Evolutionary conservation across 92 coral and sea anemone genomes (phyloP).

Genomic region (Porites divaricata): DNA sequence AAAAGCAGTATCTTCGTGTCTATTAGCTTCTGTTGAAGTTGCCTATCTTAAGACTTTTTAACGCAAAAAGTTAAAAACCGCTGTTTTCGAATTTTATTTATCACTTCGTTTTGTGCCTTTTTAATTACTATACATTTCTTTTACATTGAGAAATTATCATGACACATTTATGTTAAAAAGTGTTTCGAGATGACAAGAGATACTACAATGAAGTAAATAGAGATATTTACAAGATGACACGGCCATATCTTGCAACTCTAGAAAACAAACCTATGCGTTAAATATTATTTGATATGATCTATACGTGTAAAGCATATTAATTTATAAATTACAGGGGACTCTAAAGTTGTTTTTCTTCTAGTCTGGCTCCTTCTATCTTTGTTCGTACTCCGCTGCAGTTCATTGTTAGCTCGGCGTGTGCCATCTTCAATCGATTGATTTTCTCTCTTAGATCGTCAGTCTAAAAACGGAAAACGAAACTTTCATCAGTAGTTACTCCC

Average conservation of each 20-base stretch:
- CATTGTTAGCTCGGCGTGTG: slow-evolving; percentile 98
- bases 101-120: not conserved
- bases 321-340: not conserved
- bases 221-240: not conserved
- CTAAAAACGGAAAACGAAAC: slow-evolving; percentile 41
- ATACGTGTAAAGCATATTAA: not conserved
- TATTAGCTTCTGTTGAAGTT: too few species aligned
- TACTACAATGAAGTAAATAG: not conserved
- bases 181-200: not conserved
- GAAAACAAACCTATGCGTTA: not conserved
- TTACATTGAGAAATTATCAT: not conserved
- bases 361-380: slow-evolving; percentile 90
- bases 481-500: not conserved
- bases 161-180: not conserved
- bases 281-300: not conserved
- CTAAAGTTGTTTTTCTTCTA: slow-evolving; percentile 54
- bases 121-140: not conserved
- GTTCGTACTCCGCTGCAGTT: slow-evolving; percentile 91
- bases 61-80: not conserved
- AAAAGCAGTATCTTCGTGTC: too few species aligned
- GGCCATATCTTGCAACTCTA: not conserved
- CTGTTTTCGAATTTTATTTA: not conserved
- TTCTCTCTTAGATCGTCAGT: slow-evolving; percentile 82
- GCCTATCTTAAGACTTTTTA: not conserved
- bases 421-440: slow-evolving; percentile 88